These are phyloP conservation scores for Coleophora deauratella DNA, from an alignment of 2,888 invertebrate species.

Conservation along the genomic window DNA sequence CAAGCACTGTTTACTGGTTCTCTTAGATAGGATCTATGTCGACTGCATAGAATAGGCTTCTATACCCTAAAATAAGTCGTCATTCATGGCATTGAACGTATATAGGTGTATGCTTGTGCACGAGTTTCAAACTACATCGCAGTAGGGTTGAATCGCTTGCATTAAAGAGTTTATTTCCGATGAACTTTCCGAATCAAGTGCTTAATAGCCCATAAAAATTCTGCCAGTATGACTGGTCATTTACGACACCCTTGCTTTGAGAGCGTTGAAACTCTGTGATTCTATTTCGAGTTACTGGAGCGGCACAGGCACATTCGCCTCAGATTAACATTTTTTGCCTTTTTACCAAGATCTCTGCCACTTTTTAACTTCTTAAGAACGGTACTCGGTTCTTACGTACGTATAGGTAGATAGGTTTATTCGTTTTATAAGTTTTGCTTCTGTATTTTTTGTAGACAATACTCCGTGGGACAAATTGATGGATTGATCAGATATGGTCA, in stretches of 20 bases:
- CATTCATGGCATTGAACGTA: no score
- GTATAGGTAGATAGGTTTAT: slow-evolving; percentile 26
- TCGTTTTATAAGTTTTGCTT: slow-evolving; percentile 21
- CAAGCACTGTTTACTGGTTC: no score
- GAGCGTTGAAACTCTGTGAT: slow-evolving; percentile 35
- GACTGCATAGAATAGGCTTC: no score
- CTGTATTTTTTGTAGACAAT: slow-evolving; percentile 18
- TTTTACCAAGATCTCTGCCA: slow-evolving; percentile 44
- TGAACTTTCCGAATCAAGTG: slow-evolving; percentile 32
- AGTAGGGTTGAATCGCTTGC: slow-evolving; percentile 15
- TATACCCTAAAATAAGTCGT: no score
- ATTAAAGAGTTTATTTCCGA: slow-evolving; percentile 25
- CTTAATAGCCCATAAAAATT: slow-evolving; percentile 50
- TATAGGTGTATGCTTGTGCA: no score
- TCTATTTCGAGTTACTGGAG: slow-evolving; percentile 52
- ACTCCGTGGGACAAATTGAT: no score
- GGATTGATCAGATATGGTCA: no score
- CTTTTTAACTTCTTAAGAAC: slow-evolving; percentile 32
- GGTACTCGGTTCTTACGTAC: slow-evolving; percentile 38
- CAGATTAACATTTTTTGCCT: slow-evolving; percentile 56
- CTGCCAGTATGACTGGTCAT: slow-evolving; percentile 31
- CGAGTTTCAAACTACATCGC: not conserved
- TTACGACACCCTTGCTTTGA: slow-evolving; percentile 43
- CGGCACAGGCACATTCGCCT: slow-evolving; percentile 32
- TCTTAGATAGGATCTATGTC: no score